These are phyloP conservation scores for Copsychus sechellarum DNA, from an alignment of 2,113 vertebrate genomes.

Conservation along the genomic window DNA sequence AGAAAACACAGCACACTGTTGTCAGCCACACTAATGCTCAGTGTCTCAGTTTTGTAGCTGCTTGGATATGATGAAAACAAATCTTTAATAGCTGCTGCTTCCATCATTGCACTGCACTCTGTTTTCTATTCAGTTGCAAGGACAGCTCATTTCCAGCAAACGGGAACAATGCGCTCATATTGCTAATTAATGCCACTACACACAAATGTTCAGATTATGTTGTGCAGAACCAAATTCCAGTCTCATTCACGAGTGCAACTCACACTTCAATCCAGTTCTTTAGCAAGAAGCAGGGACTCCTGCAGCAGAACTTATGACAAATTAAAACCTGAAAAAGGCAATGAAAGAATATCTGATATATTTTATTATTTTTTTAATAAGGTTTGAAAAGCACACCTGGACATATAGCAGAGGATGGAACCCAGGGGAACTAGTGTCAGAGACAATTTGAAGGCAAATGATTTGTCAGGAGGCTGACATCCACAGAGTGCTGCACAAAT, in stretches of 20 bases:
- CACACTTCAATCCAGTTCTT: not conserved
- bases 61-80: constrained; percentile 41
- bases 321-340: not conserved
- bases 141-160: constrained; percentile 54
- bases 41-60: constrained; percentile 17
- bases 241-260: not conserved
- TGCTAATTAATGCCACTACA: constrained; percentile 53
- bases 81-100: constrained; percentile 37
- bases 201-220: constrained; percentile 46
- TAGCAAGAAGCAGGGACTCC: not conserved
- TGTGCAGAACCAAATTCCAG: constrained; percentile 59
- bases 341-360: not conserved
- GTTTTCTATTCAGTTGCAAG: constrained; percentile 57
- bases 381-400: not conserved
- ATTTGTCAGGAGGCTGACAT: not conserved
- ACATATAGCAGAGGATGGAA: not conserved
- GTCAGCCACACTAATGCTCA: not conserved
- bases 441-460: not conserved
- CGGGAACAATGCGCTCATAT: constrained; percentile 44
- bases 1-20: not conserved
- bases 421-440: not conserved
- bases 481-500: not conserved
- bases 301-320: not conserved
- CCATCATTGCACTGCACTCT: constrained; percentile 17
- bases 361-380: not conserved